Percentiles rank a stretch among this genome's conserved stretches.
These are phyloP conservation scores for Philereme vetulata DNA, from an alignment of 2,888 invertebrate genomes.

Conservation along the genomic window DNA sequence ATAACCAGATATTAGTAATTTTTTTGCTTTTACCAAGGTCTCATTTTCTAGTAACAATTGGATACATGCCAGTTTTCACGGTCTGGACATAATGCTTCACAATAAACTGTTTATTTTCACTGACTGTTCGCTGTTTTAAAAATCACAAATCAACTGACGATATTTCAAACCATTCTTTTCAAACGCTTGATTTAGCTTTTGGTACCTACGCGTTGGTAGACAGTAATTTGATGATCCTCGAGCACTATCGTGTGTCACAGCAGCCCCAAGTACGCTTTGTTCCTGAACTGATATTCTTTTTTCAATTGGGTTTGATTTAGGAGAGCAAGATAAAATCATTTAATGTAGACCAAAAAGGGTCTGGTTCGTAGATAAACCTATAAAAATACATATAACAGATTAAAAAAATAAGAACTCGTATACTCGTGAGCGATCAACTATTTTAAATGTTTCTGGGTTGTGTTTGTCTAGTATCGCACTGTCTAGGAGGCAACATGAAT, in stretches of 20 bases:
- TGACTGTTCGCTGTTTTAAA: slow-evolving; percentile 50
- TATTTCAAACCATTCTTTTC: slow-evolving; percentile 40
- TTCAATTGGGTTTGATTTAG: no score
- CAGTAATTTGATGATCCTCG: background rate
- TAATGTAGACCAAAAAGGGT: no score
- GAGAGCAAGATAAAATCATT: no score
- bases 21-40: slow-evolving; percentile 51
- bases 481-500: no score
- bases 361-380: no score
- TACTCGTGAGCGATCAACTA: no score
- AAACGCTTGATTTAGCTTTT: slow-evolving; percentile 8
- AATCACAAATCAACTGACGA: slow-evolving; percentile 45
- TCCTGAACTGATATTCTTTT: no score
- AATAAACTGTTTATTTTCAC: slow-evolving; percentile 61
- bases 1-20: slow-evolving; percentile 48
- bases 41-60: slow-evolving; percentile 63
- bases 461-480: no score
- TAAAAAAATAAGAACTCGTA: no score
- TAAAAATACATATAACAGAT: no score
- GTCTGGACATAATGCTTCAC: slow-evolving; percentile 57
- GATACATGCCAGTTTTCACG: slow-evolving; percentile 58
- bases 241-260: background rate
- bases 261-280: no score
- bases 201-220: slow-evolving; percentile 5
- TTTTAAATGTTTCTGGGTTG: no score